A percentile compares a stretch with the other conserved stretches of the same genome.
These are phyloP conservation scores for Augochlora pura DNA, from an alignment of 1,140 invertebrate species.

Conservation along the genomic window DNA sequence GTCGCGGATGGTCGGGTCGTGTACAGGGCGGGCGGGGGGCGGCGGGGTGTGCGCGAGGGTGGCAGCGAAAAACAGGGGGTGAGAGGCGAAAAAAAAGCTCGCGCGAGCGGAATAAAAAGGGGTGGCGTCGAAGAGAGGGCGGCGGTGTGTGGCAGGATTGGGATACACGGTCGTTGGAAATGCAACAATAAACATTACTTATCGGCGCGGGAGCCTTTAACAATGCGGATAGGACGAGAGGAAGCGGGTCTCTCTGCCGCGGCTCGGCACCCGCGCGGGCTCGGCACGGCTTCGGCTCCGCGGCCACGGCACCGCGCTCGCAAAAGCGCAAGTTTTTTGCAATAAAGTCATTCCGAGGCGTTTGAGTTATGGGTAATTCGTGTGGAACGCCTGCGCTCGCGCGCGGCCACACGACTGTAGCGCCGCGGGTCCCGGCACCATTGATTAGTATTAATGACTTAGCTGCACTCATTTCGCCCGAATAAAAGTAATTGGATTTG, in stretches of 20 bases:
- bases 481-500: conserved; percentile 82
- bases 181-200: conserved; percentile 81
- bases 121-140: conserved; percentile 3
- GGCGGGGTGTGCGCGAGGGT: conserved; percentile 4
- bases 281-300: conserved; percentile 21
- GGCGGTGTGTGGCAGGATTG: conserved; percentile 19
- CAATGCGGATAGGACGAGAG: conserved; percentile 67
- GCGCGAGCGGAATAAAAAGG: conserved; percentile 36
- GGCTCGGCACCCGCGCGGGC: conserved; percentile 7
- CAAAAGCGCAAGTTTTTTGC: conserved; percentile 76
- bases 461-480: conserved; percentile 81
- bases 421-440: conserved; percentile 62
- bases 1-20: conserved; percentile 4
- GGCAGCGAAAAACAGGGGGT: conserved; percentile 17
- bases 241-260: not conserved
- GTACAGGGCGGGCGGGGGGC: not conserved
- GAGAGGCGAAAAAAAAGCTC: conserved; percentile 8
- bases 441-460: conserved; percentile 82
- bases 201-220: conserved; percentile 76
- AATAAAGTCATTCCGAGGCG: conserved; percentile 80
- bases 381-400: conserved; percentile 58
- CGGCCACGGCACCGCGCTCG: conserved; percentile 21
- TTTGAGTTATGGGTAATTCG: conserved; percentile 80
- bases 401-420: conserved; percentile 1
- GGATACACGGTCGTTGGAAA: conserved; percentile 69